Percentiles rank a stretch among this genome's conserved stretches.
Conservation (phyloP, 2,113 vertebrate species). For the Heteronetta atricapilla region DNA sequence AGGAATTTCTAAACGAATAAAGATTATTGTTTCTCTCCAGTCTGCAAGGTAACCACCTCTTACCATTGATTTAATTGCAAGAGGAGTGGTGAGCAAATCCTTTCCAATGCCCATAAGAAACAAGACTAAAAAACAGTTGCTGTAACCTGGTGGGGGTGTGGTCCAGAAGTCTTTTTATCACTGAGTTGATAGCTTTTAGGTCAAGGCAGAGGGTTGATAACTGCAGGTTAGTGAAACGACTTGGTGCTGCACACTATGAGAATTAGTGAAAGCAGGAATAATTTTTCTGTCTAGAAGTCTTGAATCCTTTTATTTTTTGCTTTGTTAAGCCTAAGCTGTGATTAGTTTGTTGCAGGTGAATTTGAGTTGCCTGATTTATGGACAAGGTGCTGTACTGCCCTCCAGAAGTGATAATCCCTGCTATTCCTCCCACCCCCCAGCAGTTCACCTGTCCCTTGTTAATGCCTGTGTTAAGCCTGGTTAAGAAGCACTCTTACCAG, state of each 20-base stretch:
- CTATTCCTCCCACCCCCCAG: not conserved
- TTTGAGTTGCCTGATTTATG: not conserved
- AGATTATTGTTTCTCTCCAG: rapidly evolving
- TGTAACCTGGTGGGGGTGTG: not conserved
- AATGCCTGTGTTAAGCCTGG: not conserved
- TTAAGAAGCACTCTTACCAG: not conserved
- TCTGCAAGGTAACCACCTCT: not conserved
- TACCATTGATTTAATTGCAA: not conserved
- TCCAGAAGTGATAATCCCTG: not conserved
- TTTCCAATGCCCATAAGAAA: not conserved
- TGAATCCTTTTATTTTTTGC: not conserved
- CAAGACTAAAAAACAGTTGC: not conserved
- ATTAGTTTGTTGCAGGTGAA: not conserved
- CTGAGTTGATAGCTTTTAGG: not conserved
- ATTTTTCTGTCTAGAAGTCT: not conserved
- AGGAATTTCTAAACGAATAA: not conserved
- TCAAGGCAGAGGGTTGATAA: not conserved
- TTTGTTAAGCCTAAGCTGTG: not conserved
- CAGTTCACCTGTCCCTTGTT: not conserved
- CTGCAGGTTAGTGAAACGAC: not conserved
- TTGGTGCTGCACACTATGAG: not conserved
- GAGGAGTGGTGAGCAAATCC: not conserved
- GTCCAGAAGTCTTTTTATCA: not conserved
- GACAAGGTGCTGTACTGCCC: not conserved
- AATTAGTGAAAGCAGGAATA: not conserved